Base-by-base conservation (phyloP, 2,888 invertebrate genomes). In the Argyresthia albistria region DNA sequence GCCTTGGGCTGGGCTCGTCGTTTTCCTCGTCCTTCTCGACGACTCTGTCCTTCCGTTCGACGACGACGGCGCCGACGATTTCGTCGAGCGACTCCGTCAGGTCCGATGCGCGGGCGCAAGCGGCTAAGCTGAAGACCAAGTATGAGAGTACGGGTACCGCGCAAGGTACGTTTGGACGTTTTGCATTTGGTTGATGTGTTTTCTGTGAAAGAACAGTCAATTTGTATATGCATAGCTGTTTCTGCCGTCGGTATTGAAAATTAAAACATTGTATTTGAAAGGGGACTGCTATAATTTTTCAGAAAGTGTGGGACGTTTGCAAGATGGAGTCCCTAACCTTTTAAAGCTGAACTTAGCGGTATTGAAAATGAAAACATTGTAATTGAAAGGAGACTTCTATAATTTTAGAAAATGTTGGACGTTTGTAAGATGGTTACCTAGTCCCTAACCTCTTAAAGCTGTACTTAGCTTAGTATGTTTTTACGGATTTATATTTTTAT, bases 51-150 rank as follows among this genome's bases (percentile, higher is more conserved):
- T 84, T 86, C 67, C 37, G 48, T 8, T 4, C 45, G 14, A 70
- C 76, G 1, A 70, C 75, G 8, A 69, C 74, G 42, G 62, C 69
- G 37, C 58, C 63, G 42, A 52, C 60, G 7, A 56, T 60, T 8
- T 54, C 63, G 9, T 58, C 59, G 49, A 68, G 69, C 16, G 81
- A 83, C 46, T 72, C 78, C 0, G 84, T 87, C 54, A 62, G 86
- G 52, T 84, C 84, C 2, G 86, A 87, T 57, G 87, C 87, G 50
- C 73, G 76, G 25, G 86, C 87, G 54, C 86, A 84, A 1, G 86
- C 86, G n/a, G 87, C 87, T 50, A 87, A 86, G 58, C 72, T 86
- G 58, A 86, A 87, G 65, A 73, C 86, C 54, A 86, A 86, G 73
- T 86, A 87, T 63, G 86, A 86, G 63, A 87, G 66, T 60, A 79